A percentile compares a stretch with the other conserved stretches of the same genome.
phyloP scores from a whole-genome alignment of 2,888 invertebrate species.

The Dynastes tityus region DNA sequence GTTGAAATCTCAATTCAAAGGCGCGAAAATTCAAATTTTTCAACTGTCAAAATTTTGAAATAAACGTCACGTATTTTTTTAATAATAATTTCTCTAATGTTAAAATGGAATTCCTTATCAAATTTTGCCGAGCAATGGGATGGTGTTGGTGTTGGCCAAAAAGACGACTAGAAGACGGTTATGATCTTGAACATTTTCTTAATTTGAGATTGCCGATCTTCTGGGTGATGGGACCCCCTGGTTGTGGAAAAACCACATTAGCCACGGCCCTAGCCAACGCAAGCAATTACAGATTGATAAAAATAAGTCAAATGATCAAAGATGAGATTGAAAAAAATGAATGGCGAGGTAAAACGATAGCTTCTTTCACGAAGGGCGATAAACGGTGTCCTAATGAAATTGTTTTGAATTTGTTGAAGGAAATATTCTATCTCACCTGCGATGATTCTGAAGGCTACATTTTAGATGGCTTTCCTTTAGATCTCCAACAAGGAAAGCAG shows the following conservation, averaged over 20 bases:
- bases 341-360: constrained; percentile 53
- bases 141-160: constrained; percentile 54
- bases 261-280: constrained; percentile 56
- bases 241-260: constrained; percentile 57
- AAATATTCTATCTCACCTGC: constrained; percentile 50
- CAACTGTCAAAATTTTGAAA: neutral
- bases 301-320: constrained; percentile 53
- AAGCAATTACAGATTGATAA: constrained; percentile 57
- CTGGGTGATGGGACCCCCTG: constrained; percentile 59
- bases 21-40: too few relatives aligned
- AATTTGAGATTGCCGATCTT: constrained; percentile 56
- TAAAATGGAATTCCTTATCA: constrained; percentile 44
- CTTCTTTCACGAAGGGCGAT: constrained; percentile 48
- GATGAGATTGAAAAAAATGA: constrained; percentile 55
- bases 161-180: constrained; percentile 49
- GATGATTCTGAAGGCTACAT: constrained; percentile 57
- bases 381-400: constrained; percentile 55
- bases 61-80: neutral
- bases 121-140: constrained; percentile 50
- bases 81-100: neutral
- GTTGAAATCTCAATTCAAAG: too few relatives aligned
- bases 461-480: constrained; percentile 60
- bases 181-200: constrained; percentile 55
- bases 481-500: constrained; percentile 57
- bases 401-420: constrained; percentile 56